phyloP scores from a whole-genome alignment of 2,797 vertebrate genomes.

The Phrynocephalus forsythii region DNA sequence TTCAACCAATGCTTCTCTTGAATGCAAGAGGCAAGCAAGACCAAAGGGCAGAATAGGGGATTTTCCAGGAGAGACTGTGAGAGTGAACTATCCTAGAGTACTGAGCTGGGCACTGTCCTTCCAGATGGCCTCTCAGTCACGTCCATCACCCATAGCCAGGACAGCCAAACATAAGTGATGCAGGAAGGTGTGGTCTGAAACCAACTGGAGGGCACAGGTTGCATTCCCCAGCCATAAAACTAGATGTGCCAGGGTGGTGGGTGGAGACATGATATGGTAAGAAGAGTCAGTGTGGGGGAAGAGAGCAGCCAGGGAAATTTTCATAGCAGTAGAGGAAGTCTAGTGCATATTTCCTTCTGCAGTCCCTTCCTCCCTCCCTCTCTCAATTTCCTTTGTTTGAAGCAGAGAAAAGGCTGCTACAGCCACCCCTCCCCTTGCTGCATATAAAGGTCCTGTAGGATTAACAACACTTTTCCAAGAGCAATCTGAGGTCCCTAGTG shows the following conservation, averaged over 20 bases:
- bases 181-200: too few species aligned
- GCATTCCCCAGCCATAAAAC: too few species aligned
- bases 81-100: not conserved
- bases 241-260: too few species aligned
- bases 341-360: not conserved
- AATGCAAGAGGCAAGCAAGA: not conserved
- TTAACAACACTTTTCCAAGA: constrained; percentile 27
- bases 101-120: too few species aligned
- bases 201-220: too few species aligned
- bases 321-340: not conserved
- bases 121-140: too few species aligned
- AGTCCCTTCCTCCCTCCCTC: not conserved
- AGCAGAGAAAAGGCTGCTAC: not conserved
- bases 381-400: constrained; percentile 13
- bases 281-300: too few species aligned
- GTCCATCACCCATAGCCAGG: too few species aligned
- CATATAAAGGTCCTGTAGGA: constrained; percentile 26
- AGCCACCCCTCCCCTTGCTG: constrained; percentile 16
- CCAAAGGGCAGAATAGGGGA: too few species aligned
- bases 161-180: too few species aligned
- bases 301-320: too few species aligned
- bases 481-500: constrained; percentile 16
- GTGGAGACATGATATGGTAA: too few species aligned
- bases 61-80: not conserved
- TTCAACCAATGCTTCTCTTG: not conserved